Evolutionary conservation across 2,797 vertebrate genomes (phyloP).

Genomic region (Alfaro cultratus): DNA sequence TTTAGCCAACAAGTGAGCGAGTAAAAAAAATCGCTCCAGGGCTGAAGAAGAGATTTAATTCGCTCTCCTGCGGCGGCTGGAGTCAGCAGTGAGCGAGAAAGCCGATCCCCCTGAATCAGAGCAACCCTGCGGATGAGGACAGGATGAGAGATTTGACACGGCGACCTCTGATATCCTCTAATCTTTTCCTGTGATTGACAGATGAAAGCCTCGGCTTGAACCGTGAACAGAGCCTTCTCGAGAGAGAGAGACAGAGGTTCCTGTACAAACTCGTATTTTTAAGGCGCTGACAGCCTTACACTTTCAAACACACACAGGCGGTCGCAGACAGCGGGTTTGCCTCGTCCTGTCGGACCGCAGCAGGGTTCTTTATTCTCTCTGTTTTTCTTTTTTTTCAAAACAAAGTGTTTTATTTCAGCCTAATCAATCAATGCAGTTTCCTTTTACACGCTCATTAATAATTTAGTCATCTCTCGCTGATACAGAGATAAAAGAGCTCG

Average conservation of each 20-base stretch:
- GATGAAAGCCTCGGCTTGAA: slow-evolving; percentile 68
- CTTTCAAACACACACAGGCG: slow-evolving; percentile 38
- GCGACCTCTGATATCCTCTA: slow-evolving; percentile 65
- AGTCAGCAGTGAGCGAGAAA: slow-evolving; percentile 13
- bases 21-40: slow-evolving; percentile 35
- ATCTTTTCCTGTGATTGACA: slow-evolving; percentile 70
- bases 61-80: slow-evolving; percentile 1
- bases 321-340: slow-evolving; percentile 10
- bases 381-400: slow-evolving; percentile 16
- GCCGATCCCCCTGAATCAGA: slow-evolving; percentile 32
- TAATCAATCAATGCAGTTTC: slow-evolving; percentile 58
- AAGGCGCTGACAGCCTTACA: slow-evolving; percentile 40
- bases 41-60: slow-evolving; percentile 57
- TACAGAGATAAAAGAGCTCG: slow-evolving; percentile 42
- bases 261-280: slow-evolving; percentile 28
- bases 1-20: slow-evolving; percentile 62
- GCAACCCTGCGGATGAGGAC: slow-evolving; percentile 36
- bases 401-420: slow-evolving; percentile 36
- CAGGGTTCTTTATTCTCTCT: slow-evolving; percentile 24
- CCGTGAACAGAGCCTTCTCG: slow-evolving; percentile 60
- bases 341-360: slow-evolving; percentile 3
- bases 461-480: slow-evolving; percentile 41
- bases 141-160: slow-evolving; percentile 56
- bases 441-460: slow-evolving; percentile 56
- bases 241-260: slow-evolving; percentile 12